These are phyloP conservation scores for Agrotis puta DNA, from an alignment of 2,888 invertebrate species.

Conservation along the genomic window DNA sequence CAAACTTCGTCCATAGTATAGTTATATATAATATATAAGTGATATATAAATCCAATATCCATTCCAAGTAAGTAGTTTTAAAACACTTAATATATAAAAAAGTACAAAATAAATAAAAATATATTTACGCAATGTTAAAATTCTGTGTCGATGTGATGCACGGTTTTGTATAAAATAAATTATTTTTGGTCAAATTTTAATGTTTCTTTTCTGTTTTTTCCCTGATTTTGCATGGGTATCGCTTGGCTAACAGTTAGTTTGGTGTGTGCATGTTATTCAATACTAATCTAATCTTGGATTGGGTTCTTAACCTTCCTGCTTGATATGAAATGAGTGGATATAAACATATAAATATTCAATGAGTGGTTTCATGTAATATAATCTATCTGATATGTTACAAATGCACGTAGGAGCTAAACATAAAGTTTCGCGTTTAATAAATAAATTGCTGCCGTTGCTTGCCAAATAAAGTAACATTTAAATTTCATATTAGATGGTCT, in stretches of 20 bases:
- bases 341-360: conserved; percentile 25
- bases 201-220: conserved; percentile 75
- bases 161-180: conserved; percentile 67
- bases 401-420: neutral
- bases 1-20: conserved; percentile 16
- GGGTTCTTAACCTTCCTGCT: conserved; percentile 16
- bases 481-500: conserved; percentile 16
- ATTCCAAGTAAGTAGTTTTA: conserved; percentile 63
- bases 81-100: conserved; percentile 57
- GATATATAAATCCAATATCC: conserved; percentile 37
- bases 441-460: conserved; percentile 18
- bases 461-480: conserved; percentile 33
- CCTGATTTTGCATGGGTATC: conserved; percentile 70
- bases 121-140: conserved; percentile 59
- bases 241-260: conserved; percentile 66
- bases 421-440: conserved; percentile 8
- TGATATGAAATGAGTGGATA: conserved; percentile 20
- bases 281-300: conserved; percentile 37
- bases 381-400: conserved; percentile 26
- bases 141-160: conserved; percentile 61
- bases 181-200: conserved; percentile 70
- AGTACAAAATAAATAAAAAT: conserved; percentile 61
- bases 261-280: conserved; percentile 62
- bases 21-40: conserved; percentile 45
- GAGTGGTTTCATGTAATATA: conserved; percentile 16